Evolutionary conservation across 2,797 vertebrate genomes (phyloP), one percentile per base, ranked within the genome.

Genomic region (Rallus crepitans): DNA sequence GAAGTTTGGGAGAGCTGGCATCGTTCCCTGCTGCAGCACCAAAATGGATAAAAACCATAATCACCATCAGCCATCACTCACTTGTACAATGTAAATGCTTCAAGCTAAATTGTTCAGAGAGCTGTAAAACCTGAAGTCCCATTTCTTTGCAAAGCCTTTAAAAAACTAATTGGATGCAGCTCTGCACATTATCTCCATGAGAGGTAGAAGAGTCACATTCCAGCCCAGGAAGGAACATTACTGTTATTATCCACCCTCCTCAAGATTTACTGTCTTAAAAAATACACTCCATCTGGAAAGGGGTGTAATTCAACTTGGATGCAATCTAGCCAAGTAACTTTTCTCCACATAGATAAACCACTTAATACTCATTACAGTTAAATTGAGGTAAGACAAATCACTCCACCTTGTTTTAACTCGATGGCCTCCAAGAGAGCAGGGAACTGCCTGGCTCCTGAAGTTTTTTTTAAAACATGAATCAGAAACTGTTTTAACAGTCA

Each of bases 331-430:
- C 69, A 70, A 91, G 79, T 93, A 96, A 94, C 87, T 93, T 90
- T 82, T 94, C 69, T 87, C 75, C 89, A 96, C 70, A 53, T 28
- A 96, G 93, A 95, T 94, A 96, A 97, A 92, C 81, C 90, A 95
- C 90, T 96, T 96, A 95, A 94, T 95, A 94, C 91, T 96, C 93
- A 95, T 91, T 96, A 93, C 72, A 87, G 90, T 72, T 93, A 94
- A 94, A 96, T 48, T 79, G 84, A 96, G 72, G 65, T 57, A 83
- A 90, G 87, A 95, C 82, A 96, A 96, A 97, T 91, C 89, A 91
- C 56, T 88, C 73, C 80, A 91, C 83, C 85, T 84, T 95, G 52
- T 89, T 95, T 95, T 87, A 94, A 86, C 68, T 92, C 87, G 72
- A 61, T 20, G 33, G 87, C 78, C 70, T 90, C 85, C 50, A 30